These are phyloP conservation scores for Formica aserva DNA, from an alignment of 2,888 invertebrate genomes.

Conservation along the genomic window DNA sequence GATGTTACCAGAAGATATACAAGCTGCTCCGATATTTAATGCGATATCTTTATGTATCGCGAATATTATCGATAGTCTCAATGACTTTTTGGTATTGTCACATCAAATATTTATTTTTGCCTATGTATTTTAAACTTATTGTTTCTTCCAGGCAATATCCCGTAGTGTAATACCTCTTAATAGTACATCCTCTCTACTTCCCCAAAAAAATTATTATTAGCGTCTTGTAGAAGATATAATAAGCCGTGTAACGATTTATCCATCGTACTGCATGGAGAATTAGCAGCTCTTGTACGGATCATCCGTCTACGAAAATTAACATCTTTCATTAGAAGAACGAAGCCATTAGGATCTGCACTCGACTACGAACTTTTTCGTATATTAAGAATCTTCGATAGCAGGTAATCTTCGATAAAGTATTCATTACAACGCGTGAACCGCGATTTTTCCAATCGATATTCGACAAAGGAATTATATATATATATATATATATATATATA, in stretches of 20 bases:
- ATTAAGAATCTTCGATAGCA: constrained; percentile 76
- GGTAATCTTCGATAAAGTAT: constrained; percentile 79
- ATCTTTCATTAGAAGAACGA: constrained; percentile 70
- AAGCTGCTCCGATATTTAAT: constrained; percentile 68
- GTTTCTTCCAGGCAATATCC: constrained; percentile 77
- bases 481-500: constrained; percentile 44
- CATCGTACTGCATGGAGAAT: constrained; percentile 60
- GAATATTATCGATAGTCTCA: constrained; percentile 71
- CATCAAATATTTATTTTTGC: constrained; percentile 46
- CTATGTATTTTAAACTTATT: constrained; percentile 65
- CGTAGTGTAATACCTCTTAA: constrained; percentile 65
- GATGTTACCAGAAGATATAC: constrained; percentile 75
- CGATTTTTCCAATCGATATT: constrained; percentile 41
- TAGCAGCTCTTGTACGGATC: constrained; percentile 57
- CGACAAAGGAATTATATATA: constrained; percentile 26
- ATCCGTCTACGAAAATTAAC: constrained; percentile 58
- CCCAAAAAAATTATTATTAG: constrained; percentile 63
- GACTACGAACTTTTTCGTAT: constrained; percentile 75
- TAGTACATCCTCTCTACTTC: constrained; percentile 63
- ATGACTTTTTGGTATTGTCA: constrained; percentile 42
- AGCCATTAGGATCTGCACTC: constrained; percentile 68
- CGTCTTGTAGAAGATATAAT: constrained; percentile 73
- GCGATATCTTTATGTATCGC: constrained; percentile 60
- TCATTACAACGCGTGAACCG: constrained; percentile 71
- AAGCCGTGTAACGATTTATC: constrained; percentile 63